These are phyloP conservation scores for Symphodus melops DNA, from an alignment of 2,113 vertebrate genomes.

Conservation along the genomic window DNA sequence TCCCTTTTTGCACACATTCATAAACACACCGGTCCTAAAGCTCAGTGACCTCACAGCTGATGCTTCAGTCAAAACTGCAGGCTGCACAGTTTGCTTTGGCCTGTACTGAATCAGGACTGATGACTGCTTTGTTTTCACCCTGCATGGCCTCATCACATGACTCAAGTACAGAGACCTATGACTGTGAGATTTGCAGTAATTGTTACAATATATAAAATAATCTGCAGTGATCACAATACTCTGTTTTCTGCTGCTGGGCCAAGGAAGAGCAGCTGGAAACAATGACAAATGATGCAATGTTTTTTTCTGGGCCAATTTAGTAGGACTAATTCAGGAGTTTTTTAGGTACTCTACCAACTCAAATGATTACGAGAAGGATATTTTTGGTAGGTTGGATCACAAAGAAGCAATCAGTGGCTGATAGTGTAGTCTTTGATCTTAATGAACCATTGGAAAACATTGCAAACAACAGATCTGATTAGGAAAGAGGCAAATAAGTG, in stretches of 20 bases:
- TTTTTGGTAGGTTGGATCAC: slow-evolving; percentile 10
- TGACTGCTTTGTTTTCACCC: slow-evolving; percentile 21
- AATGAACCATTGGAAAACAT: neutral
- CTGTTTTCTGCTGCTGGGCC: slow-evolving; percentile 22
- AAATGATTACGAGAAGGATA: neutral
- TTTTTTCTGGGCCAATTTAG: neutral
- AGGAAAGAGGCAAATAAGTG: neutral
- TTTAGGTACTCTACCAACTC: neutral
- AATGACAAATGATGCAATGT: slow-evolving; percentile 11
- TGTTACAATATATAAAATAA: slow-evolving; percentile 18
- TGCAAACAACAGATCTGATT: slow-evolving; percentile 23
- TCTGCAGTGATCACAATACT: slow-evolving; percentile 23
- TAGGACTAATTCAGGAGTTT: slow-evolving; percentile 5
- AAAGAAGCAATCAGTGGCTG: slow-evolving; percentile 8
- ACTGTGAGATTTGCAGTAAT: slow-evolving; percentile 12
- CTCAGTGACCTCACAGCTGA: slow-evolving; percentile 59
- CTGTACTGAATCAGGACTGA: slow-evolving; percentile 35
- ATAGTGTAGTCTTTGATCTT: slow-evolving; percentile 2
- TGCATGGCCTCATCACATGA: slow-evolving; percentile 24
- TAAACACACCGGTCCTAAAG: slow-evolving; percentile 50
- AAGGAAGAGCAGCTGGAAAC: slow-evolving; percentile 27
- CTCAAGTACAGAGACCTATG: slow-evolving; percentile 20
- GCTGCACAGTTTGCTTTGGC: slow-evolving; percentile 43
- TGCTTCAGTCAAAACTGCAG: slow-evolving; percentile 56
- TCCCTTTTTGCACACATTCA: slow-evolving; percentile 35